A percentile compares a stretch with the other conserved stretches of the same genome.
Conservation (phyloP, 2,113 vertebrate genomes). For the Microtus montanus region DNA sequence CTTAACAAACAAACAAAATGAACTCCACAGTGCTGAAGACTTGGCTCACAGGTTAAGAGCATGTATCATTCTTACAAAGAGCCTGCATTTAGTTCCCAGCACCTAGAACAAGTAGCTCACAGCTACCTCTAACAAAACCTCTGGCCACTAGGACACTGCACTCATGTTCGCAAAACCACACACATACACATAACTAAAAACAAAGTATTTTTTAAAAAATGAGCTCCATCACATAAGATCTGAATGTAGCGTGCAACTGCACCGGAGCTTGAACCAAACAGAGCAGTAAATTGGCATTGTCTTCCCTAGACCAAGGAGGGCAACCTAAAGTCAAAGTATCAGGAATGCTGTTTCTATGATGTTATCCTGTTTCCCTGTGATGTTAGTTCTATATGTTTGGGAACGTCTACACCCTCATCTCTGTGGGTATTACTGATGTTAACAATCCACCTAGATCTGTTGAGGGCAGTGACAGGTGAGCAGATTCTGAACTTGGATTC, state of each 20-base stretch:
- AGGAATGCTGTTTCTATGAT: not conserved
- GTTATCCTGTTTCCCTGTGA: not conserved
- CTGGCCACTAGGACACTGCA: not conserved
- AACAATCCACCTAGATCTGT: not conserved
- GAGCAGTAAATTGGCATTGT: not conserved
- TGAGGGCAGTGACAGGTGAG: constrained; percentile 14
- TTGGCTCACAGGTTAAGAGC: not conserved
- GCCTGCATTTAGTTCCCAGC: not conserved
- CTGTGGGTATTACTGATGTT: not conserved
- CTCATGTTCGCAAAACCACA: not conserved
- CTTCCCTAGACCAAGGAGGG: constrained; percentile 6
- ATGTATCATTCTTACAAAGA: not conserved
- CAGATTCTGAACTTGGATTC: constrained; percentile 16
- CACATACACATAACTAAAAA: not conserved
- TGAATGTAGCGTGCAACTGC: not conserved
- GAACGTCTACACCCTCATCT: not conserved
- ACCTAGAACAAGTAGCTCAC: not conserved
- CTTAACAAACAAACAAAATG: not conserved
- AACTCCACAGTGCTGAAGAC: not conserved
- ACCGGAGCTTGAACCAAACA: not conserved
- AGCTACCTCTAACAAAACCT: not conserved
- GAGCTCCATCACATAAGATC: not conserved
- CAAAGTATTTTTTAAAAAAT: not conserved
- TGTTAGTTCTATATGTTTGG: too few relatives aligned
- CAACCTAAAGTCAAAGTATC: constrained; percentile 20